These are phyloP conservation scores for Chironex yamaguchii DNA, from an alignment of 30 jellyfish, hydroid and myxozoan species.

Conservation along the genomic window DNA sequence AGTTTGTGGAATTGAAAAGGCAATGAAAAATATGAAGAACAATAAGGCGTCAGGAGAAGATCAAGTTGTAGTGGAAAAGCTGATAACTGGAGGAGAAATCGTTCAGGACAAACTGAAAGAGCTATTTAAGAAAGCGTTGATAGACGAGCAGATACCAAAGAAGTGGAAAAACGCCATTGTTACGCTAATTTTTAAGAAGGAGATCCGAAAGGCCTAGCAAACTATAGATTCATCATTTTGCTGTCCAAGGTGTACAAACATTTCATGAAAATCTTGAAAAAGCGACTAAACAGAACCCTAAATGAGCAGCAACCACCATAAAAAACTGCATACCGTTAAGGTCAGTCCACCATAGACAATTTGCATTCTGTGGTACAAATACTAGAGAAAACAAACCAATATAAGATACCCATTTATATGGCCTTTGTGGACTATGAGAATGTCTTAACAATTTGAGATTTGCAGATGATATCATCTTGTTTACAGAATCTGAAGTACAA, in stretches of 20 bases:
- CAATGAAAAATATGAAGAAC: constrained; percentile 28
- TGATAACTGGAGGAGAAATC: constrained; percentile 48
- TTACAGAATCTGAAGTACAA: no score
- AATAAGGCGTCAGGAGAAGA: constrained; percentile 3
- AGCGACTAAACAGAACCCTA: constrained; percentile 20
- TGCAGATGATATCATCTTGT: no score
- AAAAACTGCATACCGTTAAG: constrained; percentile 43
- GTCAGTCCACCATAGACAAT: constrained; percentile 37
- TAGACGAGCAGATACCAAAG: constrained; percentile 30
- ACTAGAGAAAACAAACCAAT: constrained; percentile 38
- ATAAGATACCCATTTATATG: constrained; percentile 23
- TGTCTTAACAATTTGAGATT: no score
- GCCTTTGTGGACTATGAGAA: constrained; percentile 55
- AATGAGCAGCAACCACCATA: constrained; percentile 49
- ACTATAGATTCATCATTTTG: constrained; percentile 62
- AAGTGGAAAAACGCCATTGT: constrained; percentile 66
- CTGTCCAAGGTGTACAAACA: constrained; percentile 51
- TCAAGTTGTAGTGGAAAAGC: constrained; percentile 35
- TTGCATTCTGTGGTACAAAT: constrained; percentile 25
- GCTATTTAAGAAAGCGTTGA: constrained; percentile 26
- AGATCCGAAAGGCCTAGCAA: constrained; percentile 59
- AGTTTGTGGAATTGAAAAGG: constrained; percentile 24
- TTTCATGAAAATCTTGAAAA: no score
- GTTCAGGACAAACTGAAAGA: background rate
- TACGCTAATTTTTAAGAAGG: constrained; percentile 50